Evolutionary conservation across 2,797 vertebrate species (phyloP).

Genomic region (Coregonus suidteri): DNA sequence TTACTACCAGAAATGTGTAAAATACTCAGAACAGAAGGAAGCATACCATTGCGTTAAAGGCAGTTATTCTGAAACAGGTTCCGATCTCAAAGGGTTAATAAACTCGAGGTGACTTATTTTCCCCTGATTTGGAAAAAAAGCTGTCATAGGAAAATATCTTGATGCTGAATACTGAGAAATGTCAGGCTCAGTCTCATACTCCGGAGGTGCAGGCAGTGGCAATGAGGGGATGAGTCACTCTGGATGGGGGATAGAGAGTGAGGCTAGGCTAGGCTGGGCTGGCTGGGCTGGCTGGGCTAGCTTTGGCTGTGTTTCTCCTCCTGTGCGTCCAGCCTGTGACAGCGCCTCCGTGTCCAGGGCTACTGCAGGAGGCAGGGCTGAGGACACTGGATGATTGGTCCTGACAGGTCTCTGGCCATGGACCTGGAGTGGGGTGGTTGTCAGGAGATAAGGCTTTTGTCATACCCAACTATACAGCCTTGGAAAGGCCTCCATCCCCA

Average conservation of each 20-base stretch:
- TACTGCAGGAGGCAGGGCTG: background rate
- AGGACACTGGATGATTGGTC: background rate
- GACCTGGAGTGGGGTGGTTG: slow-evolving; percentile 4
- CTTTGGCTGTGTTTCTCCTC: slow-evolving; percentile 3
- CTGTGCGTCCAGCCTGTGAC: slow-evolving; percentile 15
- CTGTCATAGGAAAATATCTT: background rate
- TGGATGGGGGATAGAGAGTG: slow-evolving; percentile 1
- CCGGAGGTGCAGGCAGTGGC: background rate
- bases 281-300: background rate
- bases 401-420: slow-evolving; percentile 1
- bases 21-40: slow-evolving; percentile 15
- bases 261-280: background rate
- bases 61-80: background rate
- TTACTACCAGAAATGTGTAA: slow-evolving; percentile 23
- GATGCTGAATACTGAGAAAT: slow-evolving; percentile 4
- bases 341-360: background rate
- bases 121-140: background rate
- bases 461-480: background rate
- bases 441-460: background rate
- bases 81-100: background rate
- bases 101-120: background rate
- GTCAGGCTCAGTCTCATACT: slow-evolving; percentile 22
- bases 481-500: background rate
- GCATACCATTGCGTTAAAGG: background rate
- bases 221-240: slow-evolving; percentile 18